These are phyloP conservation scores for Psix sp. DNA, from an alignment of 1,140 invertebrate species.

Conservation along the genomic window DNA sequence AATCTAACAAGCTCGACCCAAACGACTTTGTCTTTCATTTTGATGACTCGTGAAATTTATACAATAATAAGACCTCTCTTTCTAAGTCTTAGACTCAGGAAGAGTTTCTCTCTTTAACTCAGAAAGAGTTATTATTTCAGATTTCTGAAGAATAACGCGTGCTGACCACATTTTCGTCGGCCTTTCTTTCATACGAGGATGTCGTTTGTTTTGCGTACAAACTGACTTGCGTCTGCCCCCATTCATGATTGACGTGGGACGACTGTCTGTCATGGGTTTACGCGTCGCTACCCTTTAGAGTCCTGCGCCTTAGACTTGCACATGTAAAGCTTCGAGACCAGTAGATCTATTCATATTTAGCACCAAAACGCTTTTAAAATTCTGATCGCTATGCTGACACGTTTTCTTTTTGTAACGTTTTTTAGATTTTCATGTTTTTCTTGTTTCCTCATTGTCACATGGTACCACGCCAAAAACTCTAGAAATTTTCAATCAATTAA, in stretches of 20 bases:
- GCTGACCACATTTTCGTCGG: conserved; percentile 47
- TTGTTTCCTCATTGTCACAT: no score
- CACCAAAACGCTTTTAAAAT: conserved; percentile 3
- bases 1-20: neutral
- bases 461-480: no score
- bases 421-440: no score
- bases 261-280: conserved; percentile 56
- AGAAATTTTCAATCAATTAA: no score
- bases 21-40: no score
- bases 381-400: conserved; percentile 11
- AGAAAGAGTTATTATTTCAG: conserved; percentile 35
- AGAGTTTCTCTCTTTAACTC: no score
- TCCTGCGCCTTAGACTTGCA: conserved; percentile 33
- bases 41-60: neutral
- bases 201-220: conserved; percentile 60
- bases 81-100: no score
- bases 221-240: conserved; percentile 51
- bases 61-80: no score
- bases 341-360: conserved; percentile 44
- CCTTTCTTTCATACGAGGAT: conserved; percentile 35
- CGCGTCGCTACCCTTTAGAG: conserved; percentile 55
- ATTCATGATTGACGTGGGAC: conserved; percentile 61
- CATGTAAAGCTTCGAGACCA: conserved; percentile 54
- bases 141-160: conserved; percentile 53
- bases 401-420: no score